phyloP scores from a whole-genome alignment of 2,888 invertebrate genomes.

The Drosophila hamatofila region DNA sequence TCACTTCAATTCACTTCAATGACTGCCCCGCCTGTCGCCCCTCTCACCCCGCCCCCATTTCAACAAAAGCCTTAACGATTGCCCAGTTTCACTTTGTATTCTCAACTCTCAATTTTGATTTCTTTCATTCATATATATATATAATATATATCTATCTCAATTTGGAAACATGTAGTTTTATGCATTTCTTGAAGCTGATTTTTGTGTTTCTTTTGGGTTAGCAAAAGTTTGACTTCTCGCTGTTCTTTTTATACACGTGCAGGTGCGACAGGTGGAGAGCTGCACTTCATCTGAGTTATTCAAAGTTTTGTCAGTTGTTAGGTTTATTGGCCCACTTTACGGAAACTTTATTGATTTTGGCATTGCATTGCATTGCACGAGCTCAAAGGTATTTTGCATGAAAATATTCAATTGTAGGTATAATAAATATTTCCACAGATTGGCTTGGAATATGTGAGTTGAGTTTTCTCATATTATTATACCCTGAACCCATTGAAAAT shows the following conservation, averaged over 20 bases:
- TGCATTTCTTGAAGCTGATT: constrained; percentile 40
- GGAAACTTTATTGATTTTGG: constrained; percentile 54
- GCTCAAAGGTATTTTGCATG: constrained; percentile 14
- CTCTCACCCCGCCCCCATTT: background rate
- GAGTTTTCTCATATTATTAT: background rate
- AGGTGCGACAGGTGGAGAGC: background rate
- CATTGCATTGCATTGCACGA: constrained; percentile 16
- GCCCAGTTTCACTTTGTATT: constrained; percentile 33
- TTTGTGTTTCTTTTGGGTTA: constrained; percentile 31
- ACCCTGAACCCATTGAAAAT: too few species aligned
- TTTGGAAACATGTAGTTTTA: constrained; percentile 36
- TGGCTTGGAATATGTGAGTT: background rate
- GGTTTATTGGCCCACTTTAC: constrained; percentile 55
- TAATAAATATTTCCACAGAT: constrained; percentile 12
- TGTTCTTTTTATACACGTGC: background rate
- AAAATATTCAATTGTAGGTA: constrained; percentile 10
- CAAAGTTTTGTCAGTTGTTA: constrained; percentile 55
- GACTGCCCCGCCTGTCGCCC: background rate
- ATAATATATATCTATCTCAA: constrained; percentile 7
- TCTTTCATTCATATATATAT: constrained; percentile 2
- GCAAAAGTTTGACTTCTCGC: constrained; percentile 32
- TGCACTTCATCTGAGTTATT: constrained; percentile 33
- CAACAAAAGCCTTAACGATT: constrained; percentile 43
- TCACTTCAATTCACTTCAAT: constrained; percentile 14
- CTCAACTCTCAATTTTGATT: constrained; percentile 28